Evolutionary conservation across 2,113 vertebrate species (phyloP).

Genomic region (Etheostoma spectabile): DNA sequence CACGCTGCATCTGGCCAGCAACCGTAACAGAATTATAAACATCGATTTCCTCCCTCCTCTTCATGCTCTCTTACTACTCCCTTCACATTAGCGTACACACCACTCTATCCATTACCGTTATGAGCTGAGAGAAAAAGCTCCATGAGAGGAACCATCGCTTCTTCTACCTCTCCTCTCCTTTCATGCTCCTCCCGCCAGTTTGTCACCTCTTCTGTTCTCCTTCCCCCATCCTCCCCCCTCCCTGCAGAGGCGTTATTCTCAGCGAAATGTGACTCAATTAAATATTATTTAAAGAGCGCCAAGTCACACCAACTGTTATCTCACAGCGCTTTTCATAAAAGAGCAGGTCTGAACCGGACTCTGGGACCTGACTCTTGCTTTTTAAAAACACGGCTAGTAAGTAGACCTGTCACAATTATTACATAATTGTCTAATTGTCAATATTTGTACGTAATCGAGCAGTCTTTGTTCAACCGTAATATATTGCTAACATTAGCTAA

Average conservation of each 20-base stretch:
- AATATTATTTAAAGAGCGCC: too few relatives aligned
- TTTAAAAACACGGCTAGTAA: not conserved
- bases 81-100: slow-evolving; percentile 49
- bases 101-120: slow-evolving; percentile 55
- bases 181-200: slow-evolving; percentile 12
- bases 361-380: not conserved
- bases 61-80: slow-evolving; percentile 20
- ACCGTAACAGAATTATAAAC: not conserved
- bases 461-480: too few relatives aligned
- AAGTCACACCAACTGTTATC: too few relatives aligned
- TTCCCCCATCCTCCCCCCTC: not conserved
- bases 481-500: too few relatives aligned
- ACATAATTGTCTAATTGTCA: too few relatives aligned
- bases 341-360: too few relatives aligned
- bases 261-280: not conserved
- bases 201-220: not conserved
- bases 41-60: slow-evolving; percentile 47
- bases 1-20: not conserved
- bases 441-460: too few relatives aligned
- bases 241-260: not conserved
- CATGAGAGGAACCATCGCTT: slow-evolving; percentile 28
- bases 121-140: slow-evolving; percentile 14
- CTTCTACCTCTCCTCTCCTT: slow-evolving; percentile 4
- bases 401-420: too few relatives aligned
- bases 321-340: too few relatives aligned